Base-by-base conservation (phyloP, 1,140 invertebrate species). In the Leptonema lineaticorne region DNA sequence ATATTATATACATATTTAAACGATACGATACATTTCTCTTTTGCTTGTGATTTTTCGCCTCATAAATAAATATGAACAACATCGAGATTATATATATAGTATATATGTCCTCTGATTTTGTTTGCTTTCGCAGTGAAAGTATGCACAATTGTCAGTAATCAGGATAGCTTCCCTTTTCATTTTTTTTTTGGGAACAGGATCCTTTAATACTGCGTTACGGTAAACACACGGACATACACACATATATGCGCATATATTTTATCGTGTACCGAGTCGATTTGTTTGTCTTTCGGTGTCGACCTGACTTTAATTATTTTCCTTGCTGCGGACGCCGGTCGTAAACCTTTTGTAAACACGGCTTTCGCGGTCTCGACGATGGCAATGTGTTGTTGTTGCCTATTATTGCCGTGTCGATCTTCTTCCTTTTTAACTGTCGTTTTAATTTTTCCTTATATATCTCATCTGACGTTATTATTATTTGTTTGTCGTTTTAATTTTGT, bases 251-350 rank as follows among this genome's bases (percentile, higher is more conserved):
- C n/a, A n/a, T n/a, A n/a, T n/a, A n/a, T n/a, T n/a, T n/a, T n/a
- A n/a, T n/a, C n/a, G n/a, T n/a, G n/a, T n/a, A n/a, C n/a, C n/a
- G n/a, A n/a, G 37, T 53, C 50, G 46, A 48, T 20, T 48, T 48
- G 16, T 48, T 48, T 48, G 46, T 48, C 46, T 48, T 41, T 41
- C 9, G n/a, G 37, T 41, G 37, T 41, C 37, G 37, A 41, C 37
- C 37, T 20, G 18, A 48, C n/a, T n/a, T 18, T 48, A 48, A 48
- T 48, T 48, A 48, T 48, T 48, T 48, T 9, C 46, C 46, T 9
- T n/a, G 6, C 46, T 22, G 9, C 46, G 16, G 46, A 48, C n/a
- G 20, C n/a, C 16, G 46, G 46, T 48, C 46, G 46, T 20, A 18
- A 48, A 48, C 46, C 46, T 48, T 48, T 48, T 48, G 16, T 20